A percentile compares a stretch with the other conserved stretches of the same genome.
Conservation (phyloP, 2,888 invertebrate genomes). For the Tachina lurida region DNA sequence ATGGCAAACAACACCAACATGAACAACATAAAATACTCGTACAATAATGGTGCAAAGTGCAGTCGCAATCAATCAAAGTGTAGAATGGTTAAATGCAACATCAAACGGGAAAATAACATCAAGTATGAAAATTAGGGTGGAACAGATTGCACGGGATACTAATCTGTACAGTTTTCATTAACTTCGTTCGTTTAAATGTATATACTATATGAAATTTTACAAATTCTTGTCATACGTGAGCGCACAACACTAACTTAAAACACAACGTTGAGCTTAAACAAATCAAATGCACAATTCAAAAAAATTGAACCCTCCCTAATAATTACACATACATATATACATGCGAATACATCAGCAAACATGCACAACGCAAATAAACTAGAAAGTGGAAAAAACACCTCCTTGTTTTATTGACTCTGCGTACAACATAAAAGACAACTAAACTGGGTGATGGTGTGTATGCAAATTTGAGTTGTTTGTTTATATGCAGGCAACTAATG, state of each 20-base stretch:
- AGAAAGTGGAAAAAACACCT: slow-evolving; percentile 54
- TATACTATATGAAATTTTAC: too few species aligned
- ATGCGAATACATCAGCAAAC: slow-evolving; percentile 1
- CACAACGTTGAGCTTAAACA: too few species aligned
- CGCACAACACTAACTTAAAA: too few species aligned
- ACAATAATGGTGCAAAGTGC: slow-evolving; percentile 74
- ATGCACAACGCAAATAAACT: slow-evolving; percentile 13
- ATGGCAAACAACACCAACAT: slow-evolving; percentile 11
- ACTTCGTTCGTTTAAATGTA: too few species aligned
- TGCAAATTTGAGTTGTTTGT: slow-evolving; percentile 41
- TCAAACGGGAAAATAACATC: slow-evolving; percentile 28
- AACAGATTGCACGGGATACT: too few species aligned
- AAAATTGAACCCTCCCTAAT: not conserved
- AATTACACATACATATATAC: not conserved
- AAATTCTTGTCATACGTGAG: too few species aligned
- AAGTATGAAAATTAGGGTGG: not conserved
- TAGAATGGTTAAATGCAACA: slow-evolving; percentile 66
- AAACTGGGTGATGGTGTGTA: slow-evolving; percentile 49
- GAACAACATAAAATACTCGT: slow-evolving; percentile 25
- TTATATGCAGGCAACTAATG: slow-evolving; percentile 43
- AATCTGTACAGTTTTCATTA: too few species aligned
- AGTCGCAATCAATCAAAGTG: slow-evolving; percentile 80
- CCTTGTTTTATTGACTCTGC: slow-evolving; percentile 60
- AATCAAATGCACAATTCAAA: too few species aligned
- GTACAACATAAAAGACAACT: slow-evolving; percentile 56